Base-by-base conservation (phyloP, 2,888 invertebrate species). In the Caenorhabditis sp. region DNA sequence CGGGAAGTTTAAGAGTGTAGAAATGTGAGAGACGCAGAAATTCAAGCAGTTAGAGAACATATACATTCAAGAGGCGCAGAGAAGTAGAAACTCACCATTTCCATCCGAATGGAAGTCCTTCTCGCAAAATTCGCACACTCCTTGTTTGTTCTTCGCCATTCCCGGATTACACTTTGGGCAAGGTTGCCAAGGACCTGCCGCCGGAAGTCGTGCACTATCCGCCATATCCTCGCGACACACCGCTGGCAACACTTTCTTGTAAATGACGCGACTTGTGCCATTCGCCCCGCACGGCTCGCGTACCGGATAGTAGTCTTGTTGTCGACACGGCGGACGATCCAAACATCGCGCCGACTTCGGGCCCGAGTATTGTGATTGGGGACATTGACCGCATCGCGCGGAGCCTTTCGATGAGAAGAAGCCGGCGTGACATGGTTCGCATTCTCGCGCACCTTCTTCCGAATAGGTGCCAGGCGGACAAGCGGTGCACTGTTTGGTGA, bases 111-210 rank as follows among this genome's bases (percentile, higher is more conserved):
- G 89, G 36, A 88, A 85, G 65, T 90, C 89, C 8, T 85, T 80
- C 4, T 88, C 85, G 81, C 91, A 91, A 80, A 90, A 90, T 63
- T 87, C 86, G 80, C 91, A 91, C 8, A 84, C 83, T 54, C 89
- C 87, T 36, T 88, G 54, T 10, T 57, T 87, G n/a, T 79, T 77
- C 71, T 88, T 87, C 71, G 88, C 88, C 89, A 90, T 90, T 67
- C 91, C 91, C 14, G 90, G 90, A 82, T 90, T 91, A 83, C 91
- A 91, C 1, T 90, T 90, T 1, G 90, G 90, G 82, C 91, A 91
- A 2, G 82, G 10, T 67, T 60, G 84, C 84, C 67, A 85, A 78
- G 61, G 86, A 70, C 66, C 64, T 3, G 77, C 63, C 4, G 76
- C 63, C 0, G 52, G 84, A 1, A 77, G 49, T 76, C 83, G 74